Evolutionary conservation across 2,113 vertebrate genomes (phyloP).

Genomic region (Gorsachius goisagi): DNA sequence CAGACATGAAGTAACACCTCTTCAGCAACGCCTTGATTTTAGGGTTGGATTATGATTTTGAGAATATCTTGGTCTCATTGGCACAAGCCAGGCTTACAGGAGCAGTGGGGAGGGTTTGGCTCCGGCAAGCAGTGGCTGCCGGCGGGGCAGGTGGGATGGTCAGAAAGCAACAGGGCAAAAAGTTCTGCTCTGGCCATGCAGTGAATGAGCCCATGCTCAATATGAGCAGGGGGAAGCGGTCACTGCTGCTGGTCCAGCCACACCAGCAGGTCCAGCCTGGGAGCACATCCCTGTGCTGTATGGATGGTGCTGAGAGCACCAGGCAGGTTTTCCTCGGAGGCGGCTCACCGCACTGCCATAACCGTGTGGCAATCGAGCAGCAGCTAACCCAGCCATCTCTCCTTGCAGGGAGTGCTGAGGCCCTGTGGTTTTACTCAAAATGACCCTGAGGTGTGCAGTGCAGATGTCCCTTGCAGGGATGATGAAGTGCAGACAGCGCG

Average conservation of each 20-base stretch:
- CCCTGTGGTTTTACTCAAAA: neutral
- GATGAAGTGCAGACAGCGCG: neutral
- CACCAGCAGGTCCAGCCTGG: neutral
- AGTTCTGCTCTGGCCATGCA: rapidly evolving
- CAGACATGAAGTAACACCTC: rapidly evolving
- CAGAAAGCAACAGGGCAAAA: neutral
- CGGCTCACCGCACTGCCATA: rapidly evolving
- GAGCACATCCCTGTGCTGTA: rapidly evolving
- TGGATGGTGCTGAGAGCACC: too few relatives aligned
- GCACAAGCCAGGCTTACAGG: neutral
- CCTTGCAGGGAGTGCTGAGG: neutral
- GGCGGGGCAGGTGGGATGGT: neutral
- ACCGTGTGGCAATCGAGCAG: rapidly evolving
- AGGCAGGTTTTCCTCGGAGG: neutral
- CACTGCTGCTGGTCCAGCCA: neutral
- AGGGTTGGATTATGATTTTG: neutral
- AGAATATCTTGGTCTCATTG: neutral
- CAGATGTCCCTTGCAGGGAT: neutral
- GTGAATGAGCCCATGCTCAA: neutral
- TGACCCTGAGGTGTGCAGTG: neutral
- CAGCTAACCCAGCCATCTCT: rapidly evolving
- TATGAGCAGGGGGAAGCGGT: neutral
- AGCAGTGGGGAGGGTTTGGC: neutral
- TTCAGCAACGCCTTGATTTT: neutral
- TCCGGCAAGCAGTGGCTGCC: neutral